phyloP scores from a whole-genome alignment of 2,888 invertebrate genomes.

The Latheticus oryzae region DNA sequence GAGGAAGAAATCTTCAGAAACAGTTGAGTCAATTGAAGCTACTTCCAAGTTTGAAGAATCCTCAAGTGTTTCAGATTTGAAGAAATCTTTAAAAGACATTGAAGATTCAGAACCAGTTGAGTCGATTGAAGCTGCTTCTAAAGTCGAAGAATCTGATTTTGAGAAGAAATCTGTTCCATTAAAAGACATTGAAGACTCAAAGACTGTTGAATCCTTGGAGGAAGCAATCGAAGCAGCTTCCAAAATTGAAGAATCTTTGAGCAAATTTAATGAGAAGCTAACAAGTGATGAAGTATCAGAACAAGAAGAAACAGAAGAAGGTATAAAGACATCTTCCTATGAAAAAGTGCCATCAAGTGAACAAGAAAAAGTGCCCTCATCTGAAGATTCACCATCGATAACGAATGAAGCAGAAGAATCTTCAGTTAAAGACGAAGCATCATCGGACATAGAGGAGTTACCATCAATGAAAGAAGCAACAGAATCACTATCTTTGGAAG shows the following conservation, averaged over 20 bases:
- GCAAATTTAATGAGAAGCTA: conserved; percentile 20
- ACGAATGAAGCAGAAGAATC: neutral
- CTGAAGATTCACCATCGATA: too few species aligned
- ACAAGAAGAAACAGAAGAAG: neutral
- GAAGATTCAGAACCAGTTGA: too few species aligned
- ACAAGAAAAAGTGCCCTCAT: too few species aligned
- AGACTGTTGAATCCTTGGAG: conserved; percentile 4
- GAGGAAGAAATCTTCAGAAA: too few species aligned
- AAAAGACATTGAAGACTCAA: neutral
- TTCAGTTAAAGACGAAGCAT: neutral
- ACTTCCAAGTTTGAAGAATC: too few species aligned
- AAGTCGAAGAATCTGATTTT: too few species aligned
- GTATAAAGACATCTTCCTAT: neutral
- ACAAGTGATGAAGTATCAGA: neutral
- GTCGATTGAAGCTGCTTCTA: neutral
- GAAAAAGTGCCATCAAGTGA: conserved; percentile 6
- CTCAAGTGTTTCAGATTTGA: too few species aligned
- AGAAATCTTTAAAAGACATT: too few species aligned
- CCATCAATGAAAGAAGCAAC: neutral
- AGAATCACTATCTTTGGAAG: conserved; percentile 18
- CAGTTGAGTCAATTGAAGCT: too few species aligned
- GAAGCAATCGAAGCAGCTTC: conserved; percentile 26
- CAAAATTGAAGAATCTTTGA: conserved; percentile 29
- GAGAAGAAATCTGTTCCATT: too few species aligned
- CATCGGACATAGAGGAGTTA: conserved; percentile 1